Evolutionary conservation across 2,888 invertebrate species (phyloP), one percentile per base, ranked within the genome.

Genomic region (Periphyllus acericola): DNA sequence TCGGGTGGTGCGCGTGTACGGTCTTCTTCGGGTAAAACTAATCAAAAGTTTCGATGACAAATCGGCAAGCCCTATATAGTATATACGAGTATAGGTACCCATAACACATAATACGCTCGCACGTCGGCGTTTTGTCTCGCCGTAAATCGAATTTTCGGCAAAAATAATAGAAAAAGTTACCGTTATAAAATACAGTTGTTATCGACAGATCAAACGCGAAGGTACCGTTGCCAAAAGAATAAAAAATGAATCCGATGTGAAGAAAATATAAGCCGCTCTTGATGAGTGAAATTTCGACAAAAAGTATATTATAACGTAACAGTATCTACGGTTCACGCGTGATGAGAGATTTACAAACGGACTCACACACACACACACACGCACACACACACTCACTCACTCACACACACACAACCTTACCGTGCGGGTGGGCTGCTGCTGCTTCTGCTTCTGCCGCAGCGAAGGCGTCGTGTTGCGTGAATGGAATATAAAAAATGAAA

Each of bases 351-450:
- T 21, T 21, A 14, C 74, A n/a, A 32, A 21, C 72, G 21, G 6
- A 72, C 19, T 36, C 34, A 32, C 71, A 9, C 71, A 32, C 71
- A 71, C 71, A 71, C 71, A 32, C 32, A 72, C 72, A 21, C 72
- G 3, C 72, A 19, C 72, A 34, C 71, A 34, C 72, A 72, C 32
- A 71, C 72, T 3, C 72, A 34, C 71, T 19, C 72, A 72, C 32
- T 34, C 46, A 46, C 34, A 19, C 29, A 76, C 75, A 76, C 75
- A 46, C 46, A 46, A 46, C 14, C 76, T 76, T 76, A 76, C 76
- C 76, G 76, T 76, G 19, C 29, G 76, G 76, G 19, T 25, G 52
- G 52, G 32, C 52, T 75, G 78, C 46, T 32, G 52, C 78, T 32
- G 78, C 78, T 8, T 32, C 21, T 32, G 52, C 46, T 40, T 6